Evolutionary conservation across 2,113 vertebrate species (phyloP), one percentile per base, ranked within the genome.

Genomic region (human (Homo sapiens)): DNA sequence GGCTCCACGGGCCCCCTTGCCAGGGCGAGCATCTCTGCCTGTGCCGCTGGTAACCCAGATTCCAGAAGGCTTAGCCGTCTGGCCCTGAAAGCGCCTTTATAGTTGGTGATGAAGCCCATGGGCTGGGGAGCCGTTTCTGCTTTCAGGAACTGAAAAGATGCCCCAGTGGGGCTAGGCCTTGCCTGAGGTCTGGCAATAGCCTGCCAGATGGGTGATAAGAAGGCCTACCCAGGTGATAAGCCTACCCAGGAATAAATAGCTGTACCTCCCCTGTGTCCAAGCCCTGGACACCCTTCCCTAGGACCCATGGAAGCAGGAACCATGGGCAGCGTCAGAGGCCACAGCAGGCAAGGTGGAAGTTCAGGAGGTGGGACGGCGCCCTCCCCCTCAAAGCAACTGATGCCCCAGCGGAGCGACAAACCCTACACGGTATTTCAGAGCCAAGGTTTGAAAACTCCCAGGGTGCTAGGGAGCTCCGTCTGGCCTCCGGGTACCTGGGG

Each of bases 221-320:
- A 94, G 32, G 75, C 66, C 61, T 89, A 17, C 72, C 27, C 38
- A 82, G 95, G 94, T 45, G 45, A 45, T 45, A 45, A 45, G 50
- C 68, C 61, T 89, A 20, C 72, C 27, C 38, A 82, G 95, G 95
- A 92, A 96, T 98, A 97, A 98, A 90, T 98, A 97, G 96, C 83
- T 52, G 57, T 76, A 11, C 50, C n/a, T 95, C 50, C 38, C 66
- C 68, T 50, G 64, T 92, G 92, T 73, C 75, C 76, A 88, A 93
- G 90, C 70, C 92, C 80, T 3, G 14, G 79, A 93, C 75, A 64
- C 68, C 78, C 50, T 83, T 93, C 76, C 80, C 16, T 32, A 93
- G 66, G 87, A 82, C 92, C 83, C 0, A 2, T 55, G 86, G 61
- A 84, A 55, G 89, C 87, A 82, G 87, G 82, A 94, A 61, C 90